phyloP scores from a whole-genome alignment of 1,140 invertebrate genomes.

The Planococcus citri region DNA sequence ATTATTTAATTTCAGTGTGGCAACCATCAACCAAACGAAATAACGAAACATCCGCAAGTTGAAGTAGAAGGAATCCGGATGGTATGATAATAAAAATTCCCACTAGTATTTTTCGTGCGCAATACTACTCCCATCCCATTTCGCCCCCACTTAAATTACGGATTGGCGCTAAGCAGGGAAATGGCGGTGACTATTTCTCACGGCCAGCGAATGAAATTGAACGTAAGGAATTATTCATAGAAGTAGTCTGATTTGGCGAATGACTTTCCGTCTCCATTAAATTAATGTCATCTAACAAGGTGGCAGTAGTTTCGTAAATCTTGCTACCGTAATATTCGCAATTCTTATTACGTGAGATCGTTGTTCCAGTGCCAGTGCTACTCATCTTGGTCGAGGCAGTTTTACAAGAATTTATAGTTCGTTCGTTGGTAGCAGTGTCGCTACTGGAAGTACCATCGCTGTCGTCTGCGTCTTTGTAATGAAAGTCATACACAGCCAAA shows the following conservation, averaged over 20 bases:
- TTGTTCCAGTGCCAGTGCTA: neutral
- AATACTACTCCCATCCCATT: no score
- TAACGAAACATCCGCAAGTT: no score
- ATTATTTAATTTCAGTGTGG: no score
- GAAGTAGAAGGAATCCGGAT: no score
- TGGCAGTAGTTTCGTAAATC: slow-evolving; percentile 9
- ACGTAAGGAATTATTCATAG: neutral
- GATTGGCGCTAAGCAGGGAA: no score
- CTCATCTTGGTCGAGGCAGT: neutral
- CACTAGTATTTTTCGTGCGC: no score
- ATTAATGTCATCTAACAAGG: slow-evolving; percentile 4
- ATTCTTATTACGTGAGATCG: slow-evolving; percentile 4
- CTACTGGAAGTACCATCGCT: neutral
- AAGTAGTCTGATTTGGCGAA: slow-evolving; percentile 1
- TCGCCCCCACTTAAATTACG: no score
- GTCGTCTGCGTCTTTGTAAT: neutral
- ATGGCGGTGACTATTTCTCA: no score
- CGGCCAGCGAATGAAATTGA: no score
- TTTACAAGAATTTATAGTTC: neutral
- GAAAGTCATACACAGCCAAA: slow-evolving; percentile 10
- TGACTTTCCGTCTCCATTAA: slow-evolving; percentile 10
- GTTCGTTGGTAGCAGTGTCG: slow-evolving; percentile 8
- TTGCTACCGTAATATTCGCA: slow-evolving; percentile 14
- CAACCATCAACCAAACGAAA: no score
- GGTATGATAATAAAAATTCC: no score